Evolutionary conservation across 2,888 invertebrate species (phyloP).

Genomic region (Hymenopus coronatus): DNA sequence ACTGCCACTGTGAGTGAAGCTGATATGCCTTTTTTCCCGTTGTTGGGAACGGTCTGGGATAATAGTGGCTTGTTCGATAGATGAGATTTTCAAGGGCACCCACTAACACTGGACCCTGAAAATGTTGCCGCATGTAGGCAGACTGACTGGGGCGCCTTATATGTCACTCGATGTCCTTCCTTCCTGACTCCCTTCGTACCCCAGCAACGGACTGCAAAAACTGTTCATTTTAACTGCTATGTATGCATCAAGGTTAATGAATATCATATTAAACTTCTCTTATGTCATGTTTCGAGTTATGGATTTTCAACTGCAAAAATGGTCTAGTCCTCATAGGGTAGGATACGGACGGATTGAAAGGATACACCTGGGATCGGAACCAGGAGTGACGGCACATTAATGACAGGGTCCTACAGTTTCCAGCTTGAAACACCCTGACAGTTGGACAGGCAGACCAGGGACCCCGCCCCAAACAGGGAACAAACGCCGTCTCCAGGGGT

Average conservation of each 20-base stretch:
- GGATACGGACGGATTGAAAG: too few species aligned
- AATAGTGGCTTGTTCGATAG: background rate
- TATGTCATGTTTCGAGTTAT: too few species aligned
- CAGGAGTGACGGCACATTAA: too few species aligned
- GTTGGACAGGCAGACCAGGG: too few species aligned
- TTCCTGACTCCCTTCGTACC: background rate
- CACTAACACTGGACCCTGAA: background rate
- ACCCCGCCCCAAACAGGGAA: too few species aligned
- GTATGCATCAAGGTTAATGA: background rate
- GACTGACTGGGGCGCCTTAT: background rate
- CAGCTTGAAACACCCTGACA: too few species aligned
- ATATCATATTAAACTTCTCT: too few species aligned
- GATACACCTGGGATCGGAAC: too few species aligned
- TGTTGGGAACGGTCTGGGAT: background rate
- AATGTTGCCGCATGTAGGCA: background rate
- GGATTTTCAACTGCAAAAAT: too few species aligned
- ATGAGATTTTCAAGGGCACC: constrained; percentile 8
- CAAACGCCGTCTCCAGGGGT: too few species aligned
- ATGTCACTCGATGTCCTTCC: constrained; percentile 5
- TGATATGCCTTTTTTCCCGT: background rate
- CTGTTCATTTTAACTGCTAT: background rate
- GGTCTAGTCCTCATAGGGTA: too few species aligned
- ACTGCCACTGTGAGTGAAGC: background rate
- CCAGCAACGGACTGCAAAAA: background rate
- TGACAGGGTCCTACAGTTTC: too few species aligned